A percentile compares a stretch with the other conserved stretches of the same genome.
Evolutionary conservation across 2,888 invertebrate species (phyloP).

Genomic region (Petrolisthes cinctipes): DNA sequence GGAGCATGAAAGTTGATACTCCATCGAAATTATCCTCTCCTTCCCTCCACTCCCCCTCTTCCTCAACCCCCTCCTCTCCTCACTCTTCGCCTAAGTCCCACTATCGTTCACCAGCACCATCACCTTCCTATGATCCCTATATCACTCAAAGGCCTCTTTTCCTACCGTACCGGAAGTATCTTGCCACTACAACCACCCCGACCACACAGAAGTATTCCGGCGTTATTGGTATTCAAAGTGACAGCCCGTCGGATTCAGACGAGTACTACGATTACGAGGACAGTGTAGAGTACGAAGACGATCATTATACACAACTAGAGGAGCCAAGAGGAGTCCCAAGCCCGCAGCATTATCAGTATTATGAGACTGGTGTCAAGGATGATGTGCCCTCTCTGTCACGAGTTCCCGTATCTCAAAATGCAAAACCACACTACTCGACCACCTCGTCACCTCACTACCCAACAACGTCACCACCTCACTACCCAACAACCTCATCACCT

Average conservation of each 20-base stretch:
- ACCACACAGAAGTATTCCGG: neutral
- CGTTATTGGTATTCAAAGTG: neutral
- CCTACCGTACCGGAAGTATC: constrained; percentile 18
- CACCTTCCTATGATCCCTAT: neutral
- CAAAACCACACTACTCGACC: no score
- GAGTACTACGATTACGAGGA: constrained; percentile 11
- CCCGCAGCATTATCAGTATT: no score
- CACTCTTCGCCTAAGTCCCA: neutral
- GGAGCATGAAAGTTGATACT: constrained; percentile 53
- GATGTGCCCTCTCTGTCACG: no score
- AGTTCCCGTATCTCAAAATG: no score
- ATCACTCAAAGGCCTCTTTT: constrained; percentile 9
- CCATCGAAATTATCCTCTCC: constrained; percentile 23
- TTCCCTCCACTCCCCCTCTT: neutral
- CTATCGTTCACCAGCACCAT: neutral
- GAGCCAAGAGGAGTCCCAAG: no score
- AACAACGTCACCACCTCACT: no score
- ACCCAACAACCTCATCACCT: no score
- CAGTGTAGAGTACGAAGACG: neutral
- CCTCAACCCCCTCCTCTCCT: neutral
- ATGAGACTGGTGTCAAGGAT: no score
- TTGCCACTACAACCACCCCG: neutral
- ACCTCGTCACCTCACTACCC: no score
- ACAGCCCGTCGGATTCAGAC: neutral
- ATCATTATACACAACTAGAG: neutral